These are phyloP conservation scores for Melanotaenia pygmaea DNA, from an alignment of 2,797 vertebrate species.

Conservation along the genomic window DNA sequence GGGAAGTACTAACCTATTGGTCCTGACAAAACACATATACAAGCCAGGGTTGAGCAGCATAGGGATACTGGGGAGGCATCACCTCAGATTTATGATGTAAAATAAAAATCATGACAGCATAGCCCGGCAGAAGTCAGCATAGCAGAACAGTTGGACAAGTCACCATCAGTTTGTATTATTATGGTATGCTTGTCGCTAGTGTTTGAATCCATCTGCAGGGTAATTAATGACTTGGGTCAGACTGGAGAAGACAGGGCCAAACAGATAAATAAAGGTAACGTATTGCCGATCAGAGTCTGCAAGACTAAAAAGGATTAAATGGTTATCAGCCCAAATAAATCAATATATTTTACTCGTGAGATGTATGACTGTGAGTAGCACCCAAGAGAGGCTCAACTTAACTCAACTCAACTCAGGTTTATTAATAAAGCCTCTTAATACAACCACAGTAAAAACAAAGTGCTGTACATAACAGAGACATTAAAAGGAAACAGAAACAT, in stretches of 20 bases:
- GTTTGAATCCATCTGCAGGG: slow-evolving; percentile 65
- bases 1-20: slow-evolving; percentile 51
- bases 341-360: slow-evolving; percentile 76
- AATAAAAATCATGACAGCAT: slow-evolving; percentile 55
- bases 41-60: slow-evolving; percentile 13
- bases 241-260: slow-evolving; percentile 69
- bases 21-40: slow-evolving; percentile 62
- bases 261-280: slow-evolving; percentile 79
- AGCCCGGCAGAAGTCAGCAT: slow-evolving; percentile 39
- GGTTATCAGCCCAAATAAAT: slow-evolving; percentile 76
- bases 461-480: too few relatives aligned
- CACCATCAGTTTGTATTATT: slow-evolving; percentile 71
- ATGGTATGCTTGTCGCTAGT: slow-evolving; percentile 42
- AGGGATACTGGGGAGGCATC: slow-evolving; percentile 31
- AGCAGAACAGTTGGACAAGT: slow-evolving; percentile 31
- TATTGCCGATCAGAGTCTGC: slow-evolving; percentile 66
- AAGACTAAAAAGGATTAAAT: slow-evolving; percentile 79
- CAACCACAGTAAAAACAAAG: too few relatives aligned
- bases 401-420: too few relatives aligned
- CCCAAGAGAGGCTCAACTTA: not conserved
- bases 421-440: too few relatives aligned
- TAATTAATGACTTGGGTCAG: slow-evolving; percentile 78
- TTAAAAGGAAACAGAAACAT: not conserved
- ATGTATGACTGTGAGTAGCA: slow-evolving; percentile 52
- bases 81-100: slow-evolving; percentile 24